These are phyloP conservation scores for Procapra przewalskii DNA, from an alignment of 2,113 vertebrate species.

Conservation along the genomic window DNA sequence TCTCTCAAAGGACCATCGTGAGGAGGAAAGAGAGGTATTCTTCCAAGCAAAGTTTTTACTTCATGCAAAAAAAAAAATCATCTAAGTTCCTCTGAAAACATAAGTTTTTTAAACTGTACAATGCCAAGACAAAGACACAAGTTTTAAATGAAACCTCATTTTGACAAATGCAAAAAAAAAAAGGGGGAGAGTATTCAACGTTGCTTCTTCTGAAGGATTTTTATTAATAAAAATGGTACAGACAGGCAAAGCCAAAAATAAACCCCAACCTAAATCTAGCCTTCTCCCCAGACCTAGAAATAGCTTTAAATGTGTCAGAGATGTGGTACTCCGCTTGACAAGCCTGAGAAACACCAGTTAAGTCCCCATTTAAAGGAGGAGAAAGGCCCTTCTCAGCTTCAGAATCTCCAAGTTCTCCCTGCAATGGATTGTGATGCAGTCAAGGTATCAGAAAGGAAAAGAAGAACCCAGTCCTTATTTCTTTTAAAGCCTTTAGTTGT, in stretches of 20 bases:
- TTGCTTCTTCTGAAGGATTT: not conserved
- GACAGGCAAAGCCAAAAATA: not conserved
- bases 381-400: not conserved
- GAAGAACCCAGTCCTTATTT: not conserved
- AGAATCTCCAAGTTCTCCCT: not conserved
- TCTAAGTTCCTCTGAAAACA: conserved; percentile 41
- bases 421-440: not conserved
- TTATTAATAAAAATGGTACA: not conserved
- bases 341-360: not conserved
- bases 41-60: conserved; percentile 47
- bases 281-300: not conserved
- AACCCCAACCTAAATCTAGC: not conserved
- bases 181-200: not conserved
- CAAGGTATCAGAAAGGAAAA: not conserved
- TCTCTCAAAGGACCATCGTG: conserved; percentile 10
- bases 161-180: not conserved
- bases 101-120: not conserved
- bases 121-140: conserved; percentile 19
- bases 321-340: not conserved
- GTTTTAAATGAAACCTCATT: conserved; percentile 23
- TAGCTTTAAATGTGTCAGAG: not conserved
- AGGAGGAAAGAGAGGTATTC: conserved; percentile 20
- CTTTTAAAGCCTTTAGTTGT: not conserved
- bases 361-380: not conserved
- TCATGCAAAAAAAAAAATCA: conserved; percentile 13